These are phyloP conservation scores for Vulpes vulpes DNA, from an alignment of 2,113 vertebrate species.

Conservation along the genomic window DNA sequence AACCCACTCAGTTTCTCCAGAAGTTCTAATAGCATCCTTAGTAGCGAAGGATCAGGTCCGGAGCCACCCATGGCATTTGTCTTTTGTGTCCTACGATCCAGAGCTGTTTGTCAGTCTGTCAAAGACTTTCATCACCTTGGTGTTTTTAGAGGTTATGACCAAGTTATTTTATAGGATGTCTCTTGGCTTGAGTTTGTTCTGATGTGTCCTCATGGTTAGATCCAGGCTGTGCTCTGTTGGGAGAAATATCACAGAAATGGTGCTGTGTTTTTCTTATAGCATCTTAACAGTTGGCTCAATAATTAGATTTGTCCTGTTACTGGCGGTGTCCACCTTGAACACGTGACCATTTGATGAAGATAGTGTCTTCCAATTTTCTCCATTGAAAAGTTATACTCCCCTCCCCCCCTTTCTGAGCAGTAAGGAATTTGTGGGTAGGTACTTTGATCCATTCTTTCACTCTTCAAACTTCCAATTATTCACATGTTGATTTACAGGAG, in stretches of 20 bases:
- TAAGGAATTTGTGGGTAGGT: not conserved
- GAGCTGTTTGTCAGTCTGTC: not conserved
- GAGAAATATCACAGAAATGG: not conserved
- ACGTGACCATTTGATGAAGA: accelerated
- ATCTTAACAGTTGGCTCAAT: not conserved
- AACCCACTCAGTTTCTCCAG: not conserved
- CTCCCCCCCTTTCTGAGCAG: no score
- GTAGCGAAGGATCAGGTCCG: not conserved
- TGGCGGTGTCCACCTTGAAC: not conserved
- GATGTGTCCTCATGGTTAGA: not conserved
- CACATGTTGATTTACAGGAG: not conserved
- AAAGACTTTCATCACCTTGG: not conserved
- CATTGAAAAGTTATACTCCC: not conserved
- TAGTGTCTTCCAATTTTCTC: not conserved
- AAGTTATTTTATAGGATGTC: not conserved
- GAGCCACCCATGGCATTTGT: accelerated
- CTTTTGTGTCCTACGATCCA: not conserved
- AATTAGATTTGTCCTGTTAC: accelerated
- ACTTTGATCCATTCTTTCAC: not conserved
- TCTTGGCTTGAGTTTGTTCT: not conserved
- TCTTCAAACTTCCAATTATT: not conserved
- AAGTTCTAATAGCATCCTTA: not conserved
- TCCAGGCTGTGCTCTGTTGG: accelerated
- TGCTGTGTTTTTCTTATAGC: not conserved
- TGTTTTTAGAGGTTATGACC: not conserved